Conservation (phyloP, 2,888 invertebrate species). For the Meteorus cinctellus region DNA sequence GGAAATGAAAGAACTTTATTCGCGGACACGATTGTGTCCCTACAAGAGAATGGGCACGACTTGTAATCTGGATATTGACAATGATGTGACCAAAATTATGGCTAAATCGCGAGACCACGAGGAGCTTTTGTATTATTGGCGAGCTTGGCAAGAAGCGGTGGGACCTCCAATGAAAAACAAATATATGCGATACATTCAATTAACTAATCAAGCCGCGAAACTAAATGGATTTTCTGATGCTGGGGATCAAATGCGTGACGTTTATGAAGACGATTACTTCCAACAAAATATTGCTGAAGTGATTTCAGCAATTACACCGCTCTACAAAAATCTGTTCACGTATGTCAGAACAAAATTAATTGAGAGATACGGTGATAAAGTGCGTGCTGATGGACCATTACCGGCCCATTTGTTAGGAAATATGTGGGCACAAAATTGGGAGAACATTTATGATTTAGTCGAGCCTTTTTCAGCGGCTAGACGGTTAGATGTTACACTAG, state of each 20-base stretch:
- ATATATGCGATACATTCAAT: conserved; percentile 85
- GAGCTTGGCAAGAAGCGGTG: conserved; percentile 85
- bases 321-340: conserved; percentile 89
- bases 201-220: conserved; percentile 86
- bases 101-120: conserved; percentile 84
- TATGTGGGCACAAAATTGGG: conserved; percentile 91
- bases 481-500: conserved; percentile 84
- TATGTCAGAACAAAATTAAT: conserved; percentile 83
- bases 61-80: conserved; percentile 70
- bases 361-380: conserved; percentile 78
- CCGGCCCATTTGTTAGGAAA: conserved; percentile 90
- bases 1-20: conserved; percentile 87
- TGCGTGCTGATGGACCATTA: conserved; percentile 83
- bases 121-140: conserved; percentile 86
- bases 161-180: conserved; percentile 84
- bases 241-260: conserved; percentile 85
- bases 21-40: conserved; percentile 83
- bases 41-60: conserved; percentile 73
- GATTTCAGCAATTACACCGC: conserved; percentile 75
- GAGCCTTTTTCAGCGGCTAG: conserved; percentile 84
- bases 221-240: conserved; percentile 85
- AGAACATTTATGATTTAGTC: conserved; percentile 82
- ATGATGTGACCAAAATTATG: conserved; percentile 77
- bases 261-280: conserved; percentile 83
- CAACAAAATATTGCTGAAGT: conserved; percentile 76